Evolutionary conservation across 2,888 invertebrate species (phyloP), one percentile per base, ranked within the genome.

Genomic region (Luperina nickerlii): DNA sequence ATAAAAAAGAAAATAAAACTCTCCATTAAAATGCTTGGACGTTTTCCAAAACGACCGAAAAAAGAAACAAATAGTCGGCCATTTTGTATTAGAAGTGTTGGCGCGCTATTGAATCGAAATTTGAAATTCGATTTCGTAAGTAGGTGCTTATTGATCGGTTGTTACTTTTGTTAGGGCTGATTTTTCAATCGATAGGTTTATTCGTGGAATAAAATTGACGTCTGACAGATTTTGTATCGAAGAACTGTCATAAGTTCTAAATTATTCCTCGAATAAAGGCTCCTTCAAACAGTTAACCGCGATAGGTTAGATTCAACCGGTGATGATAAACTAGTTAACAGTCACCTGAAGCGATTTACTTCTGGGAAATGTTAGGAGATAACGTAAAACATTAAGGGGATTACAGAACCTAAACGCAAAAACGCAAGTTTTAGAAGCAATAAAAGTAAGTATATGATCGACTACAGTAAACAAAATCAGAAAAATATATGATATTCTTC

Each of bases 1-100:
- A 54, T 69, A 81, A 69, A 69, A 87, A 81, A 74, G 24, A 65
- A 85, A 85, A 84, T 76, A 85, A 85, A 85, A 66, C 74, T 76
- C 54, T 76, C 42, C 54, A 79, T 84, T 79, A 62, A 73, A 90
- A 82, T 79, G 24, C 48, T 79, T 88, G 88, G 80, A 71, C 65
- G 74, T 78, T 80, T 78, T 80, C 76, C 82, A 87, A 83, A 85
- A 78, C 60, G 45, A 73, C 27, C 15, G 68, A 63, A 72, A 76
- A 78, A 69, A 76, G 27, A 48, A 48, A 48, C 13, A 65, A 70
- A 32, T 27, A 7, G 20, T 20, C 69, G 48, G 60, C 48, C 66
- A 66, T 85, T 81, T 82, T 76, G 38, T 70, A 48, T 67, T 42
- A 42, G 24, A 57, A 66, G 5, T 38, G 18, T 51, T 71, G 65